Base-by-base conservation (phyloP, 1,140 invertebrate species). In the Dermatophagoides farinae region DNA sequence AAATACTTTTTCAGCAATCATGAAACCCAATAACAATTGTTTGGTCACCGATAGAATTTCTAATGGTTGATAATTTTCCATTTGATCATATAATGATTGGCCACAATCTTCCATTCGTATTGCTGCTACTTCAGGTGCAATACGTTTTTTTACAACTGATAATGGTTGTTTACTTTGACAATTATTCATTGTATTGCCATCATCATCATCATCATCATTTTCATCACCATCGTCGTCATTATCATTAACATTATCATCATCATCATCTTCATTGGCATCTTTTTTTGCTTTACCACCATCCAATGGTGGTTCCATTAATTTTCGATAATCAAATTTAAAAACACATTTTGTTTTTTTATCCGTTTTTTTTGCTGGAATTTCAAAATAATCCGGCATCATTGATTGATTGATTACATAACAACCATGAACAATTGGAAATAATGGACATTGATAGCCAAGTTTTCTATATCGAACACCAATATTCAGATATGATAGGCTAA, bases 1-100 rank as follows among this genome's bases (percentile, higher is more conserved):
- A 12, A 73, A 64, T 0, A 57, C 64, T n/a, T 66, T 61, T 64
- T 77, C 76, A 8, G 72, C 75, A 16, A 73, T 68, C 14, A 71
- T 71, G 11, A 76, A 64, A 9, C 71, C 53, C 16, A 55, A 22
- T 39, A 55, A 25, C 5, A 55, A 22, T 25, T 55, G 53, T 44
- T 55, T 55, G 14, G 41, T 31, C 14, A 55, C 10, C 20, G 53
- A 55, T 39, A 55, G 23, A n/a, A 55, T 44, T 23, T 55, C 14
- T 6, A 55, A 55, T 14, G 53, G 53, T 20, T 14, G 14, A 16
- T 25, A 25, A n/a, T 23, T 14, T n/a, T 23, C 23, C 10, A 55
- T 14, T 18, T 25, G 12, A 23, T 55, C 53, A 23, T 11, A 12
- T n/a, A 55, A 25, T n/a, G 53, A 23, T 25, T 25, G 14, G 14